Base-by-base conservation (phyloP, 2,888 invertebrate species). In the Tribolium freemani region DNA sequence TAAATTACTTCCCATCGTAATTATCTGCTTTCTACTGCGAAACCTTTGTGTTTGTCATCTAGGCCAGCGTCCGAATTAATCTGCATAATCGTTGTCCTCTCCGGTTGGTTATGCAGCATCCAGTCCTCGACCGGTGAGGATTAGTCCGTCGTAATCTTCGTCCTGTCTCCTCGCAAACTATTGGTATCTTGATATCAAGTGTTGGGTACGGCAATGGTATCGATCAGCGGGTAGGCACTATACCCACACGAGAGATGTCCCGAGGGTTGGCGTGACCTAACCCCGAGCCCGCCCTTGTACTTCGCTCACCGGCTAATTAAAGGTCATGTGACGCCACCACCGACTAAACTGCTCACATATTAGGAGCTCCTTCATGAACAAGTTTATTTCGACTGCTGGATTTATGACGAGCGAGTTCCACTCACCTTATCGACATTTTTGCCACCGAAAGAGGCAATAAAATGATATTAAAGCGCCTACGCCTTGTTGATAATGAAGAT, bases 181-280 rank as follows among this genome's bases (percentile, higher is more conserved):
- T 75, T 61, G 60, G 64, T 69, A 69, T 76, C 72, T 74, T 73
- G 75, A 76, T 78, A 75, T 76, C 75, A 76, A 76, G 69, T 61
- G 73, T 67, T 60, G 72, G 72, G 73, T 73, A 75, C 72, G 75
- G 77, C 75, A 76, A 76, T 77, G 77, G 79, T 82, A 82, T 82
- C 81, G 82, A 82, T 82, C 82, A 82, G 80, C 72, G 74, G 73
- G 63, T 56, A 58, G 56, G 21, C 53, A 31, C 56, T 70, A 48
- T 64, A 69, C 58, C 58, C 66, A 71, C 77, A 72, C 74, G 75
- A 79, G 80, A 78, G 81, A 81, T 80, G 81, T 82, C 83, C 81
- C 81, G 78, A 82, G 83, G 82, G 81, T 79, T 83, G 80, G 82
- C 83, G 83, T 84, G 83, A 83, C 83, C 84, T 81, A 83, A 82